Percentiles rank a stretch among this genome's conserved stretches.
These are phyloP conservation scores for Aplocera efformata DNA, from an alignment of 2,888 invertebrate genomes.

Conservation along the genomic window DNA sequence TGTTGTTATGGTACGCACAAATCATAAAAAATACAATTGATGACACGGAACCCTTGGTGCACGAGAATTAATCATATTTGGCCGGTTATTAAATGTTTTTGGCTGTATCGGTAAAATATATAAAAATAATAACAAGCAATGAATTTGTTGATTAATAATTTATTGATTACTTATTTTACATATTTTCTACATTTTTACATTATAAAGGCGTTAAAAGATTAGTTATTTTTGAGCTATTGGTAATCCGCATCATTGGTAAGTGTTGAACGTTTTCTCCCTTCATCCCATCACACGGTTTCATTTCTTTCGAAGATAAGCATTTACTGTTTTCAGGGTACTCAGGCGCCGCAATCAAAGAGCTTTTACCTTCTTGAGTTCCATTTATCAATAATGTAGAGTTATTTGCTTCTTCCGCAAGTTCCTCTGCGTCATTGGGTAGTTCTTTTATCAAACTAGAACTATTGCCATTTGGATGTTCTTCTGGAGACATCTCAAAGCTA, in stretches of 20 bases:
- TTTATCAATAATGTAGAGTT: not conserved
- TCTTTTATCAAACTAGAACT: not conserved
- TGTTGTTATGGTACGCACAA: no score
- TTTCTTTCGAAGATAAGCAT: not conserved
- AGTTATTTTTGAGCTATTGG: no score
- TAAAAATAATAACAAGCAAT: no score
- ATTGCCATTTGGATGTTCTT: slow-evolving; percentile 2
- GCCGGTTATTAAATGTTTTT: no score
- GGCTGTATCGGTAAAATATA: no score
- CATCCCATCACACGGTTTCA: slow-evolving; percentile 1
- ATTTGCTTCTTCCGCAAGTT: not conserved
- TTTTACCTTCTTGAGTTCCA: not conserved
- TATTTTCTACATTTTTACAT: not conserved
- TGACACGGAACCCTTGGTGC: no score
- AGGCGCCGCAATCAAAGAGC: not conserved
- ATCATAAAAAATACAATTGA: no score
- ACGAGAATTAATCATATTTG: no score
- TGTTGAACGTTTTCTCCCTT: not conserved
- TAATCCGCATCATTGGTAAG: not conserved
- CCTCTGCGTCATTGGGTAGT: not conserved
- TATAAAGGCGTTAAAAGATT: not conserved
- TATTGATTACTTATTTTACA: not conserved
- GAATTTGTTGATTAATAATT: not conserved
- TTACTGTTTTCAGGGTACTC: not conserved
- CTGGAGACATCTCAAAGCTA: not conserved